Evolutionary conservation across 2,888 invertebrate species (phyloP).

Genomic region (Adineta ricciae): DNA sequence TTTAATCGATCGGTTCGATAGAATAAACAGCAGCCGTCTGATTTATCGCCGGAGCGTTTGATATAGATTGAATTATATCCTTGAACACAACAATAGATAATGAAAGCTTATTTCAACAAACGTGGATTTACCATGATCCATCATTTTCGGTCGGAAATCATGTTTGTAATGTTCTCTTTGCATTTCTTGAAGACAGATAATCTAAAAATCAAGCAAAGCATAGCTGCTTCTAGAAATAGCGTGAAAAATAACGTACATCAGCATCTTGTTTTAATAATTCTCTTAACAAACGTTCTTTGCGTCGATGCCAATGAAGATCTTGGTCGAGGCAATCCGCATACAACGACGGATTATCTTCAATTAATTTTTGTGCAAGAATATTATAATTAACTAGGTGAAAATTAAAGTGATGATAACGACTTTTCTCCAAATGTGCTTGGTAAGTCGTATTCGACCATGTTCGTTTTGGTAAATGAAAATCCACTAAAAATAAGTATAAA

Average conservation of each 20-base stretch:
- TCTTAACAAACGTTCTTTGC: conserved; percentile 56
- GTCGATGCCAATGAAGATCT: conserved; percentile 62
- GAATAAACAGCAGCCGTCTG: conserved; percentile 10
- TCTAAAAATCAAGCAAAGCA: conserved; percentile 54
- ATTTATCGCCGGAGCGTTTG: conserved; percentile 4
- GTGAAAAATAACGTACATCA: conserved; percentile 57
- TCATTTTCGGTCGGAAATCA: conserved; percentile 55
- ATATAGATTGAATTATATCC: background rate
- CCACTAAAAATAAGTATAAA: background rate
- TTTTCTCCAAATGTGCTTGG: background rate
- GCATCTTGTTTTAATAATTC: conserved; percentile 57
- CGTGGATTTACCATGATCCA: conserved; percentile 45
- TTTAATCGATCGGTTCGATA: background rate
- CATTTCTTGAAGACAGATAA: conserved; percentile 80
- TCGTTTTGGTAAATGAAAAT: background rate
- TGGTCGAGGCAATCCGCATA: conserved; percentile 56
- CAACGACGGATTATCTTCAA: conserved; percentile 64
- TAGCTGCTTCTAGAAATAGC: background rate
- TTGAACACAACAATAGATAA: background rate
- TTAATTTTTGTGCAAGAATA: conserved; percentile 70
- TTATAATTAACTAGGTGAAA: conserved; percentile 58
- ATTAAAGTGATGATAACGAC: conserved; percentile 11
- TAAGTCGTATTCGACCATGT: background rate
- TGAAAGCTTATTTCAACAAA: background rate
- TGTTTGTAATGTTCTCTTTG: conserved; percentile 63